Percentiles rank a stretch among this genome's conserved stretches.
These are phyloP conservation scores for Psammodynastes pulverulentus DNA, from an alignment of 2,113 vertebrate species.

Conservation along the genomic window DNA sequence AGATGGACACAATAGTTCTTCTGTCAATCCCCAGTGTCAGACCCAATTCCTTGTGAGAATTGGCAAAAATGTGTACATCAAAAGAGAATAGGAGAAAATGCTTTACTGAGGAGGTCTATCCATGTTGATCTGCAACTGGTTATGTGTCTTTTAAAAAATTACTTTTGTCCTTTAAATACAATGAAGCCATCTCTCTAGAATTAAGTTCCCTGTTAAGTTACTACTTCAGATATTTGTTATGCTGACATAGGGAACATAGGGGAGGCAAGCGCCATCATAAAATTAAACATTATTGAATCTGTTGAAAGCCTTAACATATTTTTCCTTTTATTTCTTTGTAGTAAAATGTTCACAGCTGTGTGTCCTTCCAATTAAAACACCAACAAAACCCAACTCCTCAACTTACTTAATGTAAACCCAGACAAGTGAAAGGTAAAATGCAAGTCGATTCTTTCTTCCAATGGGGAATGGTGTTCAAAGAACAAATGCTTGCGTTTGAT, in stretches of 20 bases:
- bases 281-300: neutral
- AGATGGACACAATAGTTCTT: neutral
- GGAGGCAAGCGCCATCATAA: neutral
- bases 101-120: neutral
- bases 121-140: neutral
- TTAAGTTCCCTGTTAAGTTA: neutral
- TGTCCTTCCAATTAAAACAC: neutral
- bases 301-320: neutral
- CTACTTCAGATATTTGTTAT: neutral
- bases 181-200: neutral
- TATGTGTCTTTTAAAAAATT: neutral
- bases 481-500: neutral
- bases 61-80: neutral
- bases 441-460: neutral
- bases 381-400: neutral
- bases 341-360: neutral
- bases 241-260: neutral
- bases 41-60: neutral
- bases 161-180: neutral
- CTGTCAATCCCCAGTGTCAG: neutral
- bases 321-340: neutral
- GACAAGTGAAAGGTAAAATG: neutral
- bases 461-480: neutral
- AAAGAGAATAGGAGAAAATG: neutral
- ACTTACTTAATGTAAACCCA: neutral